Evolutionary conservation across 2,888 invertebrate genomes (phyloP), one percentile per base, ranked within the genome.

Genomic region (Melanophora roralis): DNA sequence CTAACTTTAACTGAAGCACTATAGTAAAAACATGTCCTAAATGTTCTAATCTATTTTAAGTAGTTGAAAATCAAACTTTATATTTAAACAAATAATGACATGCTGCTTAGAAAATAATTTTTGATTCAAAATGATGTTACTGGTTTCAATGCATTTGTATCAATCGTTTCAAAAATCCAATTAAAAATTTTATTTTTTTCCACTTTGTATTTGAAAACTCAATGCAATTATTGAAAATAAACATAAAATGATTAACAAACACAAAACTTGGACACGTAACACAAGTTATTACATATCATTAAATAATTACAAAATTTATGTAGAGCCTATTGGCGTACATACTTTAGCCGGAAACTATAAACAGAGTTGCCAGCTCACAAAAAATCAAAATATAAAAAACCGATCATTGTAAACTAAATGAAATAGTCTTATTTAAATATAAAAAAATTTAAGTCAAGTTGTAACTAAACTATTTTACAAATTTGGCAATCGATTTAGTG

Each of bases 221-320:
- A 8, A 16, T 43, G 4, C 49, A 57, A 59, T 59, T 49, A 59
- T 65, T 73, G 60, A 72, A 55, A 43, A 27, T 16, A 34, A 49
- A 65, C 40, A 53, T 40, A 75, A 67, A 57, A 67, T 53, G 34
- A 59, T 38, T 60, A 51, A 60, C 45, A 67, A 60, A 60, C 47
- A 51, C 43, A 53, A 60, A 36, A 75, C 74, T 43, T 36, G 59
- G 67, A 36, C 59, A 45, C 45, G 51, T 49, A 67, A 59, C 21
- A 60, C 43, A 67, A 74, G 34, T 74, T 67, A 67, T 51, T 65
- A n/a, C n/a, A n/a, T n/a, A 49, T 34, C 14, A 51, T 12, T 16
- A 7, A 19, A 43, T 59, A 74, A 60, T 67, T 11, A 51, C 14
- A 36, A 59, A 67, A 73, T 38, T 27, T 38, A 57, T 47, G 19